These are phyloP conservation scores for Seriola quinqueradiata DNA, from an alignment of 2,113 vertebrate genomes.

Conservation along the genomic window DNA sequence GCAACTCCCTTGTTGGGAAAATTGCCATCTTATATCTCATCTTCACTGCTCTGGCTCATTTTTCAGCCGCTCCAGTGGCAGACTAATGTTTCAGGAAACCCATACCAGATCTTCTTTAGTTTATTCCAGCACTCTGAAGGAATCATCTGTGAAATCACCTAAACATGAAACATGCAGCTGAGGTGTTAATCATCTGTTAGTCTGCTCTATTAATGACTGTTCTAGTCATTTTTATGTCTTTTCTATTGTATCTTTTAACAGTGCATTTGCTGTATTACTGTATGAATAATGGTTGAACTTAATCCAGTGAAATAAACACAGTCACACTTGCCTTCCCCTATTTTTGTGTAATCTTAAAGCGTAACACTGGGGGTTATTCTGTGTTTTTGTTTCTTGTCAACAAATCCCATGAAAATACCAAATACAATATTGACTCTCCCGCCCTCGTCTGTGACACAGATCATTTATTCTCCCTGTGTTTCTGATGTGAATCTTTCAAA, in stretches of 20 bases:
- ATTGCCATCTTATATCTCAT: conserved; percentile 30
- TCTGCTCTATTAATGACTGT: background rate
- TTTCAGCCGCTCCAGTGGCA: background rate
- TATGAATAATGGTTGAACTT: background rate
- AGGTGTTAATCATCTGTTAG: too few relatives aligned
- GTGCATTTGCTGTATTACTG: background rate
- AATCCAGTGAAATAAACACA: background rate
- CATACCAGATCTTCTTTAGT: too few relatives aligned
- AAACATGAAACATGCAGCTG: background rate
- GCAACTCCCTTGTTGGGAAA: conserved; percentile 16
- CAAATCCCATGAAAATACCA: background rate
- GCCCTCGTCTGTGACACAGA: too few relatives aligned
- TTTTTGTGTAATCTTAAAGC: background rate
- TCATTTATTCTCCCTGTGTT: background rate
- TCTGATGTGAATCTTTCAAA: too few relatives aligned
- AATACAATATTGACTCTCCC: background rate
- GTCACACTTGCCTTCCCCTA: background rate
- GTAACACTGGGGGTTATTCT: background rate
- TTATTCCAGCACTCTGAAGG: too few relatives aligned
- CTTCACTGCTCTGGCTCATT: conserved; percentile 32
- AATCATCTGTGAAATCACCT: background rate
- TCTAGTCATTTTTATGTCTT: background rate
- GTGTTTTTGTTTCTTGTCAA: background rate
- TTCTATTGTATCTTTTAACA: background rate
- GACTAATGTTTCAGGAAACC: too few relatives aligned